Evolutionary conservation across 2,797 vertebrate genomes (phyloP), one percentile per base, ranked within the genome.

Genomic region (Ctenosaura bakeri): DNA sequence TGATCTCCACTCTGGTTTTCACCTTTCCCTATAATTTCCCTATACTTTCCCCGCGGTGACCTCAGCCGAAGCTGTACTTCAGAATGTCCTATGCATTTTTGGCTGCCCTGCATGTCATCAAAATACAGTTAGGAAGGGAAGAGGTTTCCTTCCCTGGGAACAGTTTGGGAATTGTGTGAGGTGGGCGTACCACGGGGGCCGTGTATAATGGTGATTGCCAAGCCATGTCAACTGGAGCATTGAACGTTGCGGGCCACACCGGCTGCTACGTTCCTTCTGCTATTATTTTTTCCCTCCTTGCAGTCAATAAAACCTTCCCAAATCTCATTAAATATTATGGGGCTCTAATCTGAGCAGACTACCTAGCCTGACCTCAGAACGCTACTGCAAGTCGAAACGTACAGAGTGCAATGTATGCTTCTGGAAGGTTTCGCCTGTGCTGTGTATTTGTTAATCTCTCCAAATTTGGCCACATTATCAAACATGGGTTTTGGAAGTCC

Each of bases 221-320:
- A 52, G 14, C 69, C 84, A 38, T 54, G 52, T 74, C 14, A 50
- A 18, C 18, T 16, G 9, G 26, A 59, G 62, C 1, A 8, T 77
- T 22, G 59, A 6, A 79, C 32, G 71, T 42, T 5, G 16, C 8
- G 50, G 42, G 18, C 66, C 38, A n/a, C 64, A 73, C 77, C 13
- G 35, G 59, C n/a, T 5, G 6, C 4, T 24, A 62, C 52, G 5
- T 66, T 52, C 46, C 59, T 50, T 6, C 64, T n/a, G 0, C 59
- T 81, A 88, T 88, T 91, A n/a, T 91, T 85, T 74, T 4, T 13
- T 2, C 16, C 71, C 1, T 3, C 52, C 3, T 50, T 42, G 22
- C 24, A 86, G 93, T 88, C 86, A 88, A 88, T 84, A 83, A 91
- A 93, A 52, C 22, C 86, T 90, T 90, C 93, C 71, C 78, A 84